These are phyloP conservation scores for Eurytoma californica DNA, from an alignment of 2,888 invertebrate species.

Conservation along the genomic window DNA sequence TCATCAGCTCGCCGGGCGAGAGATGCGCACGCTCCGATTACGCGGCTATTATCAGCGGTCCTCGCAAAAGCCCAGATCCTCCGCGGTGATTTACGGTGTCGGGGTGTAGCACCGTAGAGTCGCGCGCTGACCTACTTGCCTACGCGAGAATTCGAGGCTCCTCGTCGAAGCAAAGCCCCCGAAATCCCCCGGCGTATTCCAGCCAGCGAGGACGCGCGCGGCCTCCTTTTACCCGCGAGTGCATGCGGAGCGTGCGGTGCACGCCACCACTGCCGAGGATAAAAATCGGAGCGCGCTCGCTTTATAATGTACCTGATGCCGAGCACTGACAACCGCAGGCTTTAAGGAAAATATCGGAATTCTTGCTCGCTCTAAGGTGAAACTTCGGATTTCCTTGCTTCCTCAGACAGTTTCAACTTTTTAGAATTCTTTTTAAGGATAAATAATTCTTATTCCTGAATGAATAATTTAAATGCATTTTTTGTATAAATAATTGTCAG, in stretches of 20 bases:
- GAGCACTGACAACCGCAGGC: background rate
- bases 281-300: background rate
- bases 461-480: too few relatives aligned
- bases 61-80: background rate
- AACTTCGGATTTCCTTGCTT: background rate
- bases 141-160: slow-evolving; percentile 10
- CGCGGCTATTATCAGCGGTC: background rate
- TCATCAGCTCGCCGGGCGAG: background rate
- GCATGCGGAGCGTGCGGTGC: background rate
- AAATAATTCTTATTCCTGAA: too few relatives aligned
- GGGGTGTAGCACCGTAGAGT: background rate
- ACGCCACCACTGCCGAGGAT: background rate
- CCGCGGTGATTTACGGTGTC: background rate
- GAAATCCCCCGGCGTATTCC: background rate
- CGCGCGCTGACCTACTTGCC: slow-evolving; percentile 12
- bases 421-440: too few relatives aligned
- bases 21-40: background rate
- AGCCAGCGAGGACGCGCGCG: background rate
- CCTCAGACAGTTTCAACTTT: background rate
- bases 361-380: background rate
- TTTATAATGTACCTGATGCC: background rate
- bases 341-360: background rate
- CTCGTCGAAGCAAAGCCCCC: background rate
- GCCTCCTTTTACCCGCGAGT: background rate
- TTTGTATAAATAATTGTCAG: too few relatives aligned